Base-by-base conservation (phyloP, 2,797 vertebrate genomes). In the Phoxinus dragarum region DNA sequence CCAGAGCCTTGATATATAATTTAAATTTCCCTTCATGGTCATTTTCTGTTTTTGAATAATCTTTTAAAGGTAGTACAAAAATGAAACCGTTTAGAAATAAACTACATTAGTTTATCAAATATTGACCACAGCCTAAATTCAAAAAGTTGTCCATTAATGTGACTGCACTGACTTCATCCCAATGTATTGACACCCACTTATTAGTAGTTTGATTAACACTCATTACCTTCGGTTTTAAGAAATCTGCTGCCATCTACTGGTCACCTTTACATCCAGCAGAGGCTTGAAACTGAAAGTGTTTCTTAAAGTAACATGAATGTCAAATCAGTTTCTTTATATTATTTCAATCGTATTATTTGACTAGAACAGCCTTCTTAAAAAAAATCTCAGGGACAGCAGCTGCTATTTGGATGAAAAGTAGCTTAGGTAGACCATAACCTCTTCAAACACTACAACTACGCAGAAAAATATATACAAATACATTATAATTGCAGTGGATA, bases 211-310 rank as follows among this genome's bases (percentile, higher is more conserved):
- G 27, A 82, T 36, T 4, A 12, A 47, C 12, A 38, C 10, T 17
- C 9, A 14, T 40, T 42, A 16, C 17, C 40, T 73, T 59, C 23
- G 1, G 42, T 80, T 74, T 42, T 27, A 73, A 76, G 80, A 47
- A 74, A 47, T 88, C 16, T 89, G 86, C 86, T 86, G 84, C 88
- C 86, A 82, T 88, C 88, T 89, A 67, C 34, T 74, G 88, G 76
- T 72, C 47, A 80, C 23, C 8, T 49, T 40, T 27, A 64, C 34
- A 40, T 40, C 21, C 34, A 38, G 3, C 19, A 36, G 9, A 40
- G 8, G 34, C 40, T 61, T 72, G 34, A 72, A 59, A 84, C 21
- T 31, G 16, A 23, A 71, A 11, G 31, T 3, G n/a, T 27, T 71
- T 42, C 5, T 34, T 21, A 38, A 52, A 23, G 17, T 21, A 40